phyloP scores from a whole-genome alignment of 92 coral and sea anemone species.

The Plumapathes pennacea region DNA sequence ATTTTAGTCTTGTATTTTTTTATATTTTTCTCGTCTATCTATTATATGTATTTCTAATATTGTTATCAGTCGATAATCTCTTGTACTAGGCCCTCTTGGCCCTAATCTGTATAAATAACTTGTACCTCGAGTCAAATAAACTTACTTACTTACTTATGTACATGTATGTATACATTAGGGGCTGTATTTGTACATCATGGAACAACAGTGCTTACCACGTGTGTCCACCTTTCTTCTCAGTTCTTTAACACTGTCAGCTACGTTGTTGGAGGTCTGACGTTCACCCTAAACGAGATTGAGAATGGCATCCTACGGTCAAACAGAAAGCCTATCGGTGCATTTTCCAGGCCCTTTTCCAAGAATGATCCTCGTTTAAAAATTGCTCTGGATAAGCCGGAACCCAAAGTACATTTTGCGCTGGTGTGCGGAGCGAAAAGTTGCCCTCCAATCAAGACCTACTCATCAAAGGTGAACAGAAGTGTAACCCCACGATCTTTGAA shows the following conservation, averaged over 20 bases:
- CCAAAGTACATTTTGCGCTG: constrained; percentile 91
- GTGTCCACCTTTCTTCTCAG: constrained; percentile 51
- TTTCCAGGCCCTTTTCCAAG: constrained; percentile 79
- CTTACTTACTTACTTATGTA: no score
- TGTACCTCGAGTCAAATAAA: no score
- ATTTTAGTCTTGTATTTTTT: no score
- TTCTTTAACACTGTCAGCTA: constrained; percentile 92
- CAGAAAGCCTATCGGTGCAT: constrained; percentile 83
- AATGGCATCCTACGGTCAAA: constrained; percentile 97
- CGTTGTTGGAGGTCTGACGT: constrained; percentile 84
- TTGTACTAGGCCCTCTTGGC: no score
- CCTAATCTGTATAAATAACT: no score
- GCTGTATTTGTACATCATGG: no score
- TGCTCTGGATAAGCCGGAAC: constrained; percentile 81
- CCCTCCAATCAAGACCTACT: constrained; percentile 96
- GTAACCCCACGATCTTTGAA: no score
- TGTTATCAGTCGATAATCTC: no score
- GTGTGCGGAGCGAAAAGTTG: constrained; percentile 99
- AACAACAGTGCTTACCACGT: no score
- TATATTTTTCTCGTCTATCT: no score
- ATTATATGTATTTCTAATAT: no score
- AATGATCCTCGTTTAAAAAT: constrained; percentile 83
- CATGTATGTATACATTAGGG: no score
- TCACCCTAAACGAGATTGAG: constrained; percentile 87
- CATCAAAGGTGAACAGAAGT: constrained; percentile 61